Percentiles rank a stretch among this genome's conserved stretches.
These are phyloP conservation scores for Drosophila dives DNA, from an alignment of 2,888 invertebrate genomes.

Conservation along the genomic window DNA sequence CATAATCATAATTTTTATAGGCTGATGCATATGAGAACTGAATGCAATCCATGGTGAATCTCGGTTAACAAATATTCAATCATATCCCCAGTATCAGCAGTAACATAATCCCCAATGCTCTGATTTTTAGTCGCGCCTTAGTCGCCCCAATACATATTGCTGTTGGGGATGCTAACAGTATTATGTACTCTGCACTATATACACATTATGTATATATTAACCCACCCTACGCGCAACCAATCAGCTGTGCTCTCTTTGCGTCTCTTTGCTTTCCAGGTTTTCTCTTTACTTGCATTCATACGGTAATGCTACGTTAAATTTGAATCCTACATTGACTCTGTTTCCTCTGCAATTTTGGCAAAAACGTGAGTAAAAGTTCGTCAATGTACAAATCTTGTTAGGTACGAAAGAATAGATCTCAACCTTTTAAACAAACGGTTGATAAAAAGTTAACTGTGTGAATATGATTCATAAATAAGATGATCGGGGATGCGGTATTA, in stretches of 20 bases:
- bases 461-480: neutral
- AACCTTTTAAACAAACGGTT: neutral
- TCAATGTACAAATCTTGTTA: neutral
- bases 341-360: slow-evolving; percentile 13
- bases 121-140: slow-evolving; percentile 36
- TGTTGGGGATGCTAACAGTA: slow-evolving; percentile 81
- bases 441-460: neutral
- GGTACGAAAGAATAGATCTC: neutral
- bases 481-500: neutral
- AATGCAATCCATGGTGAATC: slow-evolving; percentile 19
- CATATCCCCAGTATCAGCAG: slow-evolving; percentile 25
- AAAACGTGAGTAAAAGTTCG: neutral
- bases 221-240: slow-evolving; percentile 54
- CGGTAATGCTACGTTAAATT: slow-evolving; percentile 9
- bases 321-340: slow-evolving; percentile 2
- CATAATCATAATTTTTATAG: neutral
- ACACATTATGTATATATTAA: slow-evolving; percentile 31
- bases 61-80: slow-evolving; percentile 13
- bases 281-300: slow-evolving; percentile 25
- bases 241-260: slow-evolving; percentile 51
- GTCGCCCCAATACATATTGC: slow-evolving; percentile 78
- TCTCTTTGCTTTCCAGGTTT: slow-evolving; percentile 44
- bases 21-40: slow-evolving; percentile 4
- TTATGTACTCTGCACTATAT: slow-evolving; percentile 33
- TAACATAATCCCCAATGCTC: slow-evolving; percentile 31